Evolutionary conservation across 2,888 invertebrate species (phyloP).

Genomic region (Chymomyza procnemis): DNA sequence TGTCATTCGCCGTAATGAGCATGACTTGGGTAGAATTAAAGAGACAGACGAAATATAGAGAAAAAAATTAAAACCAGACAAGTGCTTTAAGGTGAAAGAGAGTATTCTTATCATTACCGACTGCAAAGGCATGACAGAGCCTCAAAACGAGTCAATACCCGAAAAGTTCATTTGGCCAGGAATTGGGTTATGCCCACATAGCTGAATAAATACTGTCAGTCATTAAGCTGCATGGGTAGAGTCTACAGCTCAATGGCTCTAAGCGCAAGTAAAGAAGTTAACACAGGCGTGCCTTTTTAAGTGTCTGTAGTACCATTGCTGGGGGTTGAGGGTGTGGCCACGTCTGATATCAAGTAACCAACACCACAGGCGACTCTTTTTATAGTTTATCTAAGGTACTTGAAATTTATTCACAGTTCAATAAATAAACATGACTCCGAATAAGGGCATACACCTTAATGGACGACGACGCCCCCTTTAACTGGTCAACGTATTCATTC

Average conservation of each 20-base stretch:
- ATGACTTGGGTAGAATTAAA: neutral
- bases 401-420: constrained; percentile 61
- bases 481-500: neutral
- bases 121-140: neutral
- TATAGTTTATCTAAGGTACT: constrained; percentile 21
- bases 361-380: neutral
- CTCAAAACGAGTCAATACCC: constrained; percentile 55
- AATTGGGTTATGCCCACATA: constrained; percentile 56
- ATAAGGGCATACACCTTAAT: neutral
- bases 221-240: neutral
- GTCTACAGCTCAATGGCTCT: neutral
- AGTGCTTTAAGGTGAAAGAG: constrained; percentile 15
- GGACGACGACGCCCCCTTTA: neutral
- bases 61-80: constrained; percentile 1
- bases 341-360: constrained; percentile 4
- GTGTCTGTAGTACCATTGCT: constrained; percentile 59
- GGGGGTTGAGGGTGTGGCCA: constrained; percentile 30
- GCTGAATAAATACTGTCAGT: neutral
- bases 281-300: constrained; percentile 43
- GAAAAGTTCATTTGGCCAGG: constrained; percentile 64
- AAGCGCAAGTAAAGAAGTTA: constrained; percentile 19
- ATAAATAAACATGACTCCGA: constrained; percentile 58
- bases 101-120: constrained; percentile 39
- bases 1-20: neutral
- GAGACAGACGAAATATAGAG: constrained; percentile 35